Evolutionary conservation across 2,888 invertebrate species (phyloP).

Genomic region (Standfussiana lucernea): DNA sequence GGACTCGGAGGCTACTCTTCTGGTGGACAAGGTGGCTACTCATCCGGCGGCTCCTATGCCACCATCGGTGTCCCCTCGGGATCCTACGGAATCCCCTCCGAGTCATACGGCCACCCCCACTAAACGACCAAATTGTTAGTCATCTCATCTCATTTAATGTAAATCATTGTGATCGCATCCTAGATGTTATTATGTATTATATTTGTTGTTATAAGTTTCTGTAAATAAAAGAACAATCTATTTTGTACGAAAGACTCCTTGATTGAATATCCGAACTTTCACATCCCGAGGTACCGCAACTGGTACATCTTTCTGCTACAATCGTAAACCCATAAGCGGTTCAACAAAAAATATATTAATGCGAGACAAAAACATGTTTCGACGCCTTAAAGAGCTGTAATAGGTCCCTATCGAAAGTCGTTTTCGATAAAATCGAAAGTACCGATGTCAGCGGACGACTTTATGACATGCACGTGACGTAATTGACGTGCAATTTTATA

Average conservation of each 20-base stretch:
- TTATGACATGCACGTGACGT: conserved; percentile 64
- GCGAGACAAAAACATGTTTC: conserved; percentile 69
- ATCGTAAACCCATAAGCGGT: conserved; percentile 72
- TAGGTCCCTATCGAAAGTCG: conserved; percentile 65
- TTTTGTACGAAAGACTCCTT: conserved; percentile 74
- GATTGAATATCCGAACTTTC: conserved; percentile 68
- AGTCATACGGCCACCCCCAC: conserved; percentile 87
- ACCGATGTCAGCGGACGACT: conserved; percentile 70
- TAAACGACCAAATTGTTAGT: conserved; percentile 82
- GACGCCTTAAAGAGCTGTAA: conserved; percentile 62
- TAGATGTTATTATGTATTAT: conserved; percentile 87
- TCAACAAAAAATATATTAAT: conserved; percentile 69
- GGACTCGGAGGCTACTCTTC: conserved; percentile 81
- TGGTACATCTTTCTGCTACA: conserved; percentile 58
- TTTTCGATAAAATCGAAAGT: conserved; percentile 76
- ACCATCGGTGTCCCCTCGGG: conserved; percentile 88
- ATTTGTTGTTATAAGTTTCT: conserved; percentile 88
- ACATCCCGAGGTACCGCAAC: conserved; percentile 50
- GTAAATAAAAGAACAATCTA: conserved; percentile 88
- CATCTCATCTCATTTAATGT: conserved; percentile 86
- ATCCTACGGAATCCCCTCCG: conserved; percentile 88
- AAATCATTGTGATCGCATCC: conserved; percentile 88
- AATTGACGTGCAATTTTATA: conserved; percentile 62
- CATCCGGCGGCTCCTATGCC: conserved; percentile 79
- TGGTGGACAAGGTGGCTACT: conserved; percentile 47